Conservation (phyloP, 2,888 invertebrate species). For the Tenthredo scrophulariae region DNA sequence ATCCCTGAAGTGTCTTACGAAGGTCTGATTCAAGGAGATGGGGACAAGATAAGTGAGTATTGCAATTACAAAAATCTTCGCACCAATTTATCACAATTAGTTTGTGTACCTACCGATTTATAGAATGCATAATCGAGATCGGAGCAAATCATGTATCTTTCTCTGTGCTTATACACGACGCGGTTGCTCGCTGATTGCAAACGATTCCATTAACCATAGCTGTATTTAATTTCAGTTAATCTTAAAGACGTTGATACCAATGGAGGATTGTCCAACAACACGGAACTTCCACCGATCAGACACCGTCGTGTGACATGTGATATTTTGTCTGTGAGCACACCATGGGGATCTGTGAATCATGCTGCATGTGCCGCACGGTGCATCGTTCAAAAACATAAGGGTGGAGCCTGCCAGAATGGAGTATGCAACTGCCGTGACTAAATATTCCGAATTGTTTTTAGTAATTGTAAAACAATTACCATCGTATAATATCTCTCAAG, state of each 20-base stretch:
- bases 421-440: slow-evolving; percentile 61
- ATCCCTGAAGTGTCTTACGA: slow-evolving; percentile 55
- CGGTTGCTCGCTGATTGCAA: neutral
- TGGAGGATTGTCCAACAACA: neutral
- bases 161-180: neutral
- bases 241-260: slow-evolving; percentile 42
- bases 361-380: slow-evolving; percentile 64
- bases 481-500: neutral
- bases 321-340: slow-evolving; percentile 61
- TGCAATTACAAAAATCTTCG: neutral
- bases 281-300: slow-evolving; percentile 44
- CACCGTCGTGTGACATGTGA: slow-evolving; percentile 63
- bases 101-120: neutral
- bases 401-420: slow-evolving; percentile 62
- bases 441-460: neutral
- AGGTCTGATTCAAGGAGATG: slow-evolving; percentile 39
- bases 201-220: neutral
- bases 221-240: neutral
- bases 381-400: slow-evolving; percentile 59
- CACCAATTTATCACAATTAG: neutral
- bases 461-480: neutral
- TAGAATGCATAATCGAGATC: neutral
- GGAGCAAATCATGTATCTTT: neutral
- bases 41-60: slow-evolving; percentile 49
- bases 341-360: slow-evolving; percentile 61